These are phyloP conservation scores for Halcyon chelicuti DNA, from an alignment of 2,797 vertebrate genomes.

Conservation along the genomic window DNA sequence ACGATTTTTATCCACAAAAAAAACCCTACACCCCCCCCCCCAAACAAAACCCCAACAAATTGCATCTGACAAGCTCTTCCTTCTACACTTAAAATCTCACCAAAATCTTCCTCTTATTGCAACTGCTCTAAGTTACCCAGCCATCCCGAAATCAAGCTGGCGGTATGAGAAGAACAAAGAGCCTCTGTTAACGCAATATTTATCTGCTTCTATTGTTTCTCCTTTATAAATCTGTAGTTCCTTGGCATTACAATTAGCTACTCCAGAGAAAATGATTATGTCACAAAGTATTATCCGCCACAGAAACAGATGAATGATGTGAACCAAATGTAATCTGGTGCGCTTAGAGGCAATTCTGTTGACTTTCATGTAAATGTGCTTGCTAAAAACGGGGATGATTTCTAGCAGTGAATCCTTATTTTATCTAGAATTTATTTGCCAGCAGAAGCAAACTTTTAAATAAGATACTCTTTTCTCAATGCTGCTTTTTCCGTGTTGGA, in stretches of 20 bases:
- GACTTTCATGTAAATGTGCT: conserved; percentile 5
- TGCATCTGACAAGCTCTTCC: background rate
- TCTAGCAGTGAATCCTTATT: conserved; percentile 18
- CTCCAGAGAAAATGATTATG: conserved; percentile 61
- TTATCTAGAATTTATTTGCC: conserved; percentile 20
- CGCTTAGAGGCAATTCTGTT: background rate
- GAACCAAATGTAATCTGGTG: conserved; percentile 53
- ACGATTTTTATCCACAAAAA: background rate
- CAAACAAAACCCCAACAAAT: too few species aligned
- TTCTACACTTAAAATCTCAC: background rate
- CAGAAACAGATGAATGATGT: conserved; percentile 54
- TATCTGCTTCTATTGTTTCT: conserved; percentile 51
- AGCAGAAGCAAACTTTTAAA: background rate
- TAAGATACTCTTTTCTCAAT: background rate
- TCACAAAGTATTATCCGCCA: conserved; percentile 50
- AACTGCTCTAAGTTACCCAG: background rate
- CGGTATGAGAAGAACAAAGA: conserved; percentile 4
- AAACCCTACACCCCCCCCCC: background rate
- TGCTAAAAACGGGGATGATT: background rate
- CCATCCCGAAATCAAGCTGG: background rate
- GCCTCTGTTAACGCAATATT: background rate
- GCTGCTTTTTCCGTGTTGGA: background rate
- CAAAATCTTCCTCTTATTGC: background rate
- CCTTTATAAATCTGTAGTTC: conserved; percentile 44
- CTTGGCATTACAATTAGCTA: conserved; percentile 59